Conservation (phyloP, 2,113 vertebrate genomes). For the Sula dactylatra region DNA sequence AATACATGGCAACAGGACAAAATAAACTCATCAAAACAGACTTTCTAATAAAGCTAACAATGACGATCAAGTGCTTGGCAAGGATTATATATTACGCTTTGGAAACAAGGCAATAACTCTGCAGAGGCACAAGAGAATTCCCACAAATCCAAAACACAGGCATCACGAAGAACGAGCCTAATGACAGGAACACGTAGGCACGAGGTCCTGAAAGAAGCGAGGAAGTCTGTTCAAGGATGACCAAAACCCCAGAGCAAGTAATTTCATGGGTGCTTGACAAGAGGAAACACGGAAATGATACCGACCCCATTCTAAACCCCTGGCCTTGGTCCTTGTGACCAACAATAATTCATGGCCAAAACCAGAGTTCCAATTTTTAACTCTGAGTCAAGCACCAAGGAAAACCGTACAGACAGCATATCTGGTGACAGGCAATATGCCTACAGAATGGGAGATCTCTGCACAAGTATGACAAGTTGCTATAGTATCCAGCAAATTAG, state of each 20-base stretch:
- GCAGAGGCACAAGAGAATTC: background rate
- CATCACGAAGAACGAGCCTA: background rate
- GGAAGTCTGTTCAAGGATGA: background rate
- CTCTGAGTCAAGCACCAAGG: background rate
- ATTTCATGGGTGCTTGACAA: background rate
- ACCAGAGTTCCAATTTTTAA: background rate
- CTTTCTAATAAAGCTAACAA: background rate
- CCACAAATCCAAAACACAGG: background rate
- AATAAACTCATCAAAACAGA: background rate
- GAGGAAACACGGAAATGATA: background rate
- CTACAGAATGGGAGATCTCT: background rate
- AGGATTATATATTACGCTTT: background rate
- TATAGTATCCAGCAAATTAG: background rate
- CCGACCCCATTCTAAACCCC: background rate
- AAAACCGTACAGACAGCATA: rapidly evolving
- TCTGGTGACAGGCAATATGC: background rate
- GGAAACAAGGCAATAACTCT: background rate
- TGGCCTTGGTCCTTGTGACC: background rate
- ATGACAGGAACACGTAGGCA: background rate
- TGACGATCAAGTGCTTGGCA: background rate
- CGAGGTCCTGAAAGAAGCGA: background rate
- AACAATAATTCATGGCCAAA: background rate
- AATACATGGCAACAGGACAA: background rate
- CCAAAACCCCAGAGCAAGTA: background rate
- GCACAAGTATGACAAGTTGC: background rate